A percentile compares a stretch with the other conserved stretches of the same genome.
These are phyloP conservation scores for Zaprionus ornatus DNA, from an alignment of 1,140 invertebrate genomes.

Conservation along the genomic window DNA sequence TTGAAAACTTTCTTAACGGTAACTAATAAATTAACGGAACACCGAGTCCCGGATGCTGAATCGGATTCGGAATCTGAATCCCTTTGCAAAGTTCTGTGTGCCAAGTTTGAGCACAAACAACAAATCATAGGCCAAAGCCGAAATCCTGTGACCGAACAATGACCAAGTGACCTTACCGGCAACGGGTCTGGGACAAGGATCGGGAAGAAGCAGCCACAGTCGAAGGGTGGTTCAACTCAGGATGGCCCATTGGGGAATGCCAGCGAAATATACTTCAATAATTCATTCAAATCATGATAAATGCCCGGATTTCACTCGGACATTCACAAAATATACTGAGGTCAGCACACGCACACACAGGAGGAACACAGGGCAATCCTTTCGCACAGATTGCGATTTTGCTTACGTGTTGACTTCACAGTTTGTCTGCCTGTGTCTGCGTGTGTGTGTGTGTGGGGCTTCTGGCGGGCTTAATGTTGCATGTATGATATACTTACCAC, in stretches of 20 bases:
- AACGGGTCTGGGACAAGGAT: background rate
- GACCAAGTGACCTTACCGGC: conserved; percentile 33
- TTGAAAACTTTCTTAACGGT: conserved; percentile 21
- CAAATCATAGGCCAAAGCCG: background rate
- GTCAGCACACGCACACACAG: conserved; percentile 36
- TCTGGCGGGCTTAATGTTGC: conserved; percentile 47
- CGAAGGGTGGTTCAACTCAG: background rate
- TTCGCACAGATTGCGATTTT: conserved; percentile 47
- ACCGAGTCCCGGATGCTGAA: background rate
- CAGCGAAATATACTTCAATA: conserved; percentile 55
- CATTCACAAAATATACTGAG: conserved; percentile 55
- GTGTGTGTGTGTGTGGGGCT: background rate
- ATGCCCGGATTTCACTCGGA: conserved; percentile 52
- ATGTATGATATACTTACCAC: conserved; percentile 50
- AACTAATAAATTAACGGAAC: conserved; percentile 31
- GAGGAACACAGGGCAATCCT: conserved; percentile 20
- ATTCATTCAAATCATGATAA: conserved; percentile 61
- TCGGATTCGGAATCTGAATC: conserved; percentile 6
- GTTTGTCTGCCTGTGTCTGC: conserved; percentile 5
- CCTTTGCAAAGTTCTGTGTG: background rate
- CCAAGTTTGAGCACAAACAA: background rate
- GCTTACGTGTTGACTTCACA: conserved; percentile 51
- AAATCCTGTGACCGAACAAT: conserved; percentile 29
- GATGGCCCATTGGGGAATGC: conserved; percentile 46
- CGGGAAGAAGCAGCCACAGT: background rate